Base-by-base conservation (phyloP, 2,797 vertebrate species). In the Anomalospiza imberbis region DNA sequence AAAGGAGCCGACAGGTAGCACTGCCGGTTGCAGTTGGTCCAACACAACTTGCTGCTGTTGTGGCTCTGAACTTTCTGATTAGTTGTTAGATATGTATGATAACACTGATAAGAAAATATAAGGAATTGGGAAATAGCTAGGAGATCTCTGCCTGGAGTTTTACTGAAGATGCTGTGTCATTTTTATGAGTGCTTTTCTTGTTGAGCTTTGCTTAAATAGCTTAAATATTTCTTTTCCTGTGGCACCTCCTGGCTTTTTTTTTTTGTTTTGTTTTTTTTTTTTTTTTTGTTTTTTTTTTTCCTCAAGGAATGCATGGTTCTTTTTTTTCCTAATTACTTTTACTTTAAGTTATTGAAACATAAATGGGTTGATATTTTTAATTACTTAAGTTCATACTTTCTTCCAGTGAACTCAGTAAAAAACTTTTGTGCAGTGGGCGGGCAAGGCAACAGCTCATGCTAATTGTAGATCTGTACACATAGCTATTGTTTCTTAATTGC, bases 1-100 rank as follows among this genome's bases (percentile, higher is more conserved):
- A 0, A 31, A 29, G 47, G 18, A 44, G 1, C 31, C 2, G 34
- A 1, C 2, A 0, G 9, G 21, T 3, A 40, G 34, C 32, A 0
- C 13, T 3, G 5, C 0, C 5, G 6, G 2, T 9, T 25, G 54
- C 0, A 0, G 8, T 5, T 19, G 4, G 5, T 10, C 17, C 7
- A 13, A 7, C 1, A 0, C 5, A 5, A 2, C 28, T 36, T 15
- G 29, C 28, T 63, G 53, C 28, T 24, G 7, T 11, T 36, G 44
- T 6, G 24, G 29, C 47, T 34, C 44, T 26, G 26, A 73, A 34
- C 20, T 45, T 62, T 66, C 40, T 8, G 4, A 9, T 20, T 17
- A 24, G 54, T 16, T 44, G 44, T 14, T 85, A 62, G 29, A 16
- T 19, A 7, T 4, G 7, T 9, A 34, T 34, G 29, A 38, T 22